phyloP scores from a whole-genome alignment of 2,888 invertebrate genomes.

The Ichneumon xanthorius region DNA sequence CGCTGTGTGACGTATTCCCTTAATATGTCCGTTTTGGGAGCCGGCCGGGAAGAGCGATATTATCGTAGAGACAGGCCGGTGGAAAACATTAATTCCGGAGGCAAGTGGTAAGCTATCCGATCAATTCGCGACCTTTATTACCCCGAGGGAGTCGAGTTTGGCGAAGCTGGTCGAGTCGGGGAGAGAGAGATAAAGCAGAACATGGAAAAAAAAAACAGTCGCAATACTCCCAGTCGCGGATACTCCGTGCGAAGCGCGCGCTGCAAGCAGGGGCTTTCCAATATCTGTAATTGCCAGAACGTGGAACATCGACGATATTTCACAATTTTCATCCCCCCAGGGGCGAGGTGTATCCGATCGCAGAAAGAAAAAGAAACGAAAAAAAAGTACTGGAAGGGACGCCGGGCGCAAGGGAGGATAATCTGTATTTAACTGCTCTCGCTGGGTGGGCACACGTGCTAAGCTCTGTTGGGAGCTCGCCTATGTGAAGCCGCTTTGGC shows the following conservation, averaged over 20 bases:
- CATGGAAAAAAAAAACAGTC: slow-evolving; percentile 8
- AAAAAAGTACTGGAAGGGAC: slow-evolving; percentile 26
- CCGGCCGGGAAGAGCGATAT: too few species aligned
- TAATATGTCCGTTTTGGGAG: too few species aligned
- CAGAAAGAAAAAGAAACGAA: slow-evolving; percentile 5
- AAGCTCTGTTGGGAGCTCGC: not conserved
- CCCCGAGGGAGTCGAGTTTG: slow-evolving; percentile 45
- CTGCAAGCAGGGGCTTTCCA: slow-evolving; percentile 69
- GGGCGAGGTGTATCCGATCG: slow-evolving; percentile 36
- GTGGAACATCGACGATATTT: slow-evolving; percentile 74
- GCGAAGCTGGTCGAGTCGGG: slow-evolving; percentile 8
- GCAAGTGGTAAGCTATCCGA: slow-evolving; percentile 57
- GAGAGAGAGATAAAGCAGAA: slow-evolving; percentile 61
- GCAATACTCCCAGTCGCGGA: slow-evolving; percentile 31
- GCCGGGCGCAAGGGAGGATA: slow-evolving; percentile 60
- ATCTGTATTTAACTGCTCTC: slow-evolving; percentile 68
- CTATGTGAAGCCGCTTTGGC: not conserved
- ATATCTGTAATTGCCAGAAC: slow-evolving; percentile 77
- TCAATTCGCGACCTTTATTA: slow-evolving; percentile 58
- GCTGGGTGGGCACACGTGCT: slow-evolving; percentile 52
- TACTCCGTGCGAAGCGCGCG: slow-evolving; percentile 31
- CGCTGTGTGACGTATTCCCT: too few species aligned
- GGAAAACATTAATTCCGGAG: slow-evolving; percentile 44
- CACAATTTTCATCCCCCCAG: slow-evolving; percentile 72
- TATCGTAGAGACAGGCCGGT: not conserved